Conservation (phyloP, 1,140 invertebrate species). For the Phocides pigmalion region DNA sequence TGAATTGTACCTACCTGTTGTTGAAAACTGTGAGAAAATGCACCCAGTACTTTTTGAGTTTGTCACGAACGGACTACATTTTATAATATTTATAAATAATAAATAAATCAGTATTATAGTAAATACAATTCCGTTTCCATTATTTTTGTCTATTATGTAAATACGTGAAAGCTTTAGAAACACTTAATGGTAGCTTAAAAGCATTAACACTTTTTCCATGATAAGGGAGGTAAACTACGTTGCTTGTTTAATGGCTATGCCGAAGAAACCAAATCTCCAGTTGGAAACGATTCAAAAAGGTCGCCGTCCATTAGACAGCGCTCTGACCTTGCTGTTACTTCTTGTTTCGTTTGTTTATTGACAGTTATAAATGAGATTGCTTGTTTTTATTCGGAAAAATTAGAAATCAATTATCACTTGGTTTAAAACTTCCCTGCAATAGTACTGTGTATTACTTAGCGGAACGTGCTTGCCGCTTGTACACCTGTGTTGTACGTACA, state of each 20-base stretch:
- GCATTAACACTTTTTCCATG: not conserved
- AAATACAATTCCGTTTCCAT: too few species aligned
- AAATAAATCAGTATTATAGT: too few species aligned
- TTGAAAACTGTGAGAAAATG: too few species aligned
- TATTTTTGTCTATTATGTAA: not conserved
- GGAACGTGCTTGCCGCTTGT: too few species aligned
- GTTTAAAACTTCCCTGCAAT: not conserved
- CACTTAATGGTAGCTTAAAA: too few species aligned
- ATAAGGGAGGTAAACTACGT: not conserved
- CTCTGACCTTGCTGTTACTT: slow-evolving; percentile 1
- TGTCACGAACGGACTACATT: too few species aligned
- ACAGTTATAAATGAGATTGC: slow-evolving; percentile 1
- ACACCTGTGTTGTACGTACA: too few species aligned
- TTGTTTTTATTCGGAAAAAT: not conserved
- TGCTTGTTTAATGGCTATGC: not conserved
- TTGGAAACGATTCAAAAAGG: slow-evolving; percentile 7
- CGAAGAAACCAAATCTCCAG: not conserved
- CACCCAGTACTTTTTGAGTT: too few species aligned
- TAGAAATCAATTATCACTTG: not conserved
- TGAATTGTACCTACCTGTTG: too few species aligned
- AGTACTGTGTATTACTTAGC: too few species aligned
- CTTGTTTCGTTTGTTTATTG: not conserved
- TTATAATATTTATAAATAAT: too few species aligned
- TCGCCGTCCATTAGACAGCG: slow-evolving; percentile 4
- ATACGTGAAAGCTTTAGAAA: too few species aligned